phyloP scores from a whole-genome alignment of 2,888 invertebrate genomes.

The Drosophila birchii region DNA sequence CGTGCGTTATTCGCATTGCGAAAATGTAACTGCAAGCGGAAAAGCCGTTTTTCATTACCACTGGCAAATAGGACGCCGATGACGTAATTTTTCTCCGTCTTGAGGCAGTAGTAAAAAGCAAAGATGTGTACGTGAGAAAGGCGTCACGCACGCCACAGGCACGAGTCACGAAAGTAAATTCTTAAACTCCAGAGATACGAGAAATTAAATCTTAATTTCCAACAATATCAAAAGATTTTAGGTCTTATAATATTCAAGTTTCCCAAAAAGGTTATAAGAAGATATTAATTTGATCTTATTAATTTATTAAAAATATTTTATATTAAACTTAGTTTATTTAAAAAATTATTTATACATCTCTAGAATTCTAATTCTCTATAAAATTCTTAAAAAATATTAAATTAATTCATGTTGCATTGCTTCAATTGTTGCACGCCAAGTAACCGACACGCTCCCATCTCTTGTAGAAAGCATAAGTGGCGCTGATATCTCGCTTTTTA shows the following conservation, averaged over 20 bases:
- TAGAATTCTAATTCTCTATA: not conserved
- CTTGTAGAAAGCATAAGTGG: slow-evolving; percentile 44
- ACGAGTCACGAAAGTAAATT: not conserved
- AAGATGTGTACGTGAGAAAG: slow-evolving; percentile 18
- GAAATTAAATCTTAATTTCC: not conserved
- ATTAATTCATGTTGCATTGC: not conserved
- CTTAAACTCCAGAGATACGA: too few species aligned
- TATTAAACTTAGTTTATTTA: not conserved
- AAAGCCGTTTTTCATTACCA: slow-evolving; percentile 40
- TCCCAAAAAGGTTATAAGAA: not conserved
- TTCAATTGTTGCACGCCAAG: slow-evolving; percentile 26
- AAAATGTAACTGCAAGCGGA: slow-evolving; percentile 33
- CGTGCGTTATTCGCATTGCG: slow-evolving; percentile 31
- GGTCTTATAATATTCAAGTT: not conserved
- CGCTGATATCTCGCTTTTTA: slow-evolving; percentile 50
- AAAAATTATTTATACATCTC: not conserved
- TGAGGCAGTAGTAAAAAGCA: slow-evolving; percentile 52
- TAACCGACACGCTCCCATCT: not conserved
- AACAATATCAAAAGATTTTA: too few species aligned
- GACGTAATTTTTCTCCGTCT: slow-evolving; percentile 68
- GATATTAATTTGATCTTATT: not conserved
- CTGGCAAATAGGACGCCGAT: slow-evolving; percentile 75
- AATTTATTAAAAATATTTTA: not conserved
- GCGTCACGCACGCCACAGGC: slow-evolving; percentile 12
- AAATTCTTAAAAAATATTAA: not conserved